These are phyloP conservation scores for Gonatopus flavifemur DNA, from an alignment of 1,140 invertebrate species.

Conservation along the genomic window DNA sequence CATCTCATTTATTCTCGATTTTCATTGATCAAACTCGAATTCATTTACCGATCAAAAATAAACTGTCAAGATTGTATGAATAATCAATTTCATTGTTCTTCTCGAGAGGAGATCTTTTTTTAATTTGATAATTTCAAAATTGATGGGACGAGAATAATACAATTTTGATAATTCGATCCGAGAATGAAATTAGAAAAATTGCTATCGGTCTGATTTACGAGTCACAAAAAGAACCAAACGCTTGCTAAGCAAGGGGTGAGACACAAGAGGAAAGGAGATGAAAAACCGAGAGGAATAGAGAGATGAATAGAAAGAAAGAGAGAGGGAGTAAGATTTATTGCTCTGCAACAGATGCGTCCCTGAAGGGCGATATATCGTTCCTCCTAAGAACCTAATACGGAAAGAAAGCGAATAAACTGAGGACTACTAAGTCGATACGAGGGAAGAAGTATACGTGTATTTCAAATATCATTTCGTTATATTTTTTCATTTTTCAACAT, in stretches of 20 bases:
- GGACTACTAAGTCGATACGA: neutral
- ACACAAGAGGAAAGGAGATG: constrained; percentile 1
- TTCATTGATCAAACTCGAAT: no score
- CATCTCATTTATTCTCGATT: no score
- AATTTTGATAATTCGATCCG: no score
- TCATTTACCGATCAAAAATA: no score
- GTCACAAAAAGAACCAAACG: constrained; percentile 15
- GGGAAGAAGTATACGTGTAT: neutral
- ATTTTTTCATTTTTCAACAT: no score
- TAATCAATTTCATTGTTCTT: no score
- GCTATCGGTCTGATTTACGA: constrained; percentile 24
- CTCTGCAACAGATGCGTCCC: constrained; percentile 30
- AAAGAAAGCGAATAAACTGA: constrained; percentile 7
- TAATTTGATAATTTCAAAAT: no score
- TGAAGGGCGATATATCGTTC: constrained; percentile 23
- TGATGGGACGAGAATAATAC: no score
- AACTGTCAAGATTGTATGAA: no score
- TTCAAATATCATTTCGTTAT: no score
- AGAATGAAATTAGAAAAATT: constrained; percentile 24
- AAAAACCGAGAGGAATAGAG: constrained; percentile 4
- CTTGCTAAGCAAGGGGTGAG: neutral
- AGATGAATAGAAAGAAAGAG: constrained; percentile 8
- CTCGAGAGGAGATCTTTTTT: no score
- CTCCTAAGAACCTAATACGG: constrained; percentile 20
- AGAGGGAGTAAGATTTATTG: constrained; percentile 26